These are phyloP conservation scores for Drosophila busckii DNA, from an alignment of 1,140 invertebrate species.

Conservation along the genomic window DNA sequence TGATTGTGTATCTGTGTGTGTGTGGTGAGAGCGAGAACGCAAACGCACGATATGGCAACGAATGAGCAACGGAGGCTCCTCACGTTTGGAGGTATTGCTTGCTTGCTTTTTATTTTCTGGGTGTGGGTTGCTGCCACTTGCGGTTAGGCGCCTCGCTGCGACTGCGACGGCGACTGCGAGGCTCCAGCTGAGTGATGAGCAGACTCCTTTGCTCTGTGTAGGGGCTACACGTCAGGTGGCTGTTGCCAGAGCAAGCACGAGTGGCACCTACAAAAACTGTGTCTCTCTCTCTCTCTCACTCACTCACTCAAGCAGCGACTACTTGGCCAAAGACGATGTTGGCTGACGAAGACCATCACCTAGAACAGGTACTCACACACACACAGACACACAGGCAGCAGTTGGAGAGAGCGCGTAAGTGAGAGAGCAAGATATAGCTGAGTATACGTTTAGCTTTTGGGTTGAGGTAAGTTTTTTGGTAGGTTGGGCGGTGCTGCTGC, in stretches of 20 bases:
- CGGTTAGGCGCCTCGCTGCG: slow-evolving; percentile 38
- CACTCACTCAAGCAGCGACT: slow-evolving; percentile 10
- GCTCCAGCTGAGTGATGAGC: slow-evolving; percentile 30
- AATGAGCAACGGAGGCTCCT: slow-evolving; percentile 54
- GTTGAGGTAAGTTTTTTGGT: slow-evolving; percentile 23
- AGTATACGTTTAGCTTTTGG: slow-evolving; percentile 27
- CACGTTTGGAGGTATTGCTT: neutral
- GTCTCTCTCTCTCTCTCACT: slow-evolving; percentile 35
- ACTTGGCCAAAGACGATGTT: slow-evolving; percentile 34
- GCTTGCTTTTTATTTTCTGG: too few relatives aligned
- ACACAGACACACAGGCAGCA: slow-evolving; percentile 14
- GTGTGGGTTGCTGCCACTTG: slow-evolving; percentile 72
- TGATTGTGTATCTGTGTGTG: slow-evolving; percentile 27
- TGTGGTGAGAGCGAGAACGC: slow-evolving; percentile 56
- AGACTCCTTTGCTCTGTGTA: too few relatives aligned
- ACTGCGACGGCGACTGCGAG: slow-evolving; percentile 8
- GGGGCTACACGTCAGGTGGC: slow-evolving; percentile 39
- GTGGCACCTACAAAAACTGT: slow-evolving; percentile 47
- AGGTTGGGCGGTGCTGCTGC: slow-evolving; percentile 32
- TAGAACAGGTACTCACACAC: slow-evolving; percentile 63
- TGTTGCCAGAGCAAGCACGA: slow-evolving; percentile 28
- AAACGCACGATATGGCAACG: slow-evolving; percentile 68
- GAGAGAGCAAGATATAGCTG: slow-evolving; percentile 23
- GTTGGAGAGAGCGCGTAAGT: neutral
- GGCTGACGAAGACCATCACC: slow-evolving; percentile 59